A percentile compares a stretch with the other conserved stretches of the same genome.
phyloP scores from a whole-genome alignment of 2,797 vertebrate genomes.

The Stomatorhinus walkeri region DNA sequence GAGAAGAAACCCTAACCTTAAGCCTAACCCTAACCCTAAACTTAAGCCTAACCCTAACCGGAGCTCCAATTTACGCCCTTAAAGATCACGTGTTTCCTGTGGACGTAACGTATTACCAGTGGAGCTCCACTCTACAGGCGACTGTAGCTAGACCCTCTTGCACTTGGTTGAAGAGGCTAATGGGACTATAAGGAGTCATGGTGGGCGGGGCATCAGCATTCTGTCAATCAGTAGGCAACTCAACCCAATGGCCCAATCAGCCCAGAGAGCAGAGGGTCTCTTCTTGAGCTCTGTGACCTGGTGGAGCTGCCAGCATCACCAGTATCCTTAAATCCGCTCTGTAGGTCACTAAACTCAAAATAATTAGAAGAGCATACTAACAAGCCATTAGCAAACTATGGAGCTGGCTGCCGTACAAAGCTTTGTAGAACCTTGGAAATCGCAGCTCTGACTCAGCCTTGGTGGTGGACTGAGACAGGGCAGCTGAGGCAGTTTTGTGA shows the following conservation, averaged over 20 bases:
- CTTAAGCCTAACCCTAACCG: too few species aligned
- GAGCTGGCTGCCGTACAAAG: conserved; percentile 1
- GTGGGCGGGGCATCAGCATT: not conserved
- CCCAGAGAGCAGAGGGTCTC: not conserved
- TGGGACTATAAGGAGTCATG: not conserved
- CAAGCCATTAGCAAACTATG: conserved; percentile 13
- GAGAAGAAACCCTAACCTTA: too few species aligned
- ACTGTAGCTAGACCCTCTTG: too few species aligned
- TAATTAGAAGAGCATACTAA: not conserved
- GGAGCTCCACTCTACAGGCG: too few species aligned
- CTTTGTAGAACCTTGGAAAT: not conserved
- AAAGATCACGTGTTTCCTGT: too few species aligned
- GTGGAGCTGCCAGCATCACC: not conserved
- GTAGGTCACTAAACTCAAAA: not conserved
- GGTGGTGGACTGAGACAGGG: not conserved
- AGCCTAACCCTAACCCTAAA: too few species aligned
- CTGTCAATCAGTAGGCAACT: not conserved
- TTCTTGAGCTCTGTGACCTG: not conserved
- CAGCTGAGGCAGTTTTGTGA: not conserved
- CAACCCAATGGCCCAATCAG: not conserved
- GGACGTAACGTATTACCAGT: too few species aligned
- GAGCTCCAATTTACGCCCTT: too few species aligned
- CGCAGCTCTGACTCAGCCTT: not conserved
- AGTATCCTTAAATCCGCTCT: not conserved
- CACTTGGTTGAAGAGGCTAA: not conserved